These are phyloP conservation scores for Epirrita christyi DNA, from an alignment of 2,888 invertebrate genomes.

Conservation along the genomic window DNA sequence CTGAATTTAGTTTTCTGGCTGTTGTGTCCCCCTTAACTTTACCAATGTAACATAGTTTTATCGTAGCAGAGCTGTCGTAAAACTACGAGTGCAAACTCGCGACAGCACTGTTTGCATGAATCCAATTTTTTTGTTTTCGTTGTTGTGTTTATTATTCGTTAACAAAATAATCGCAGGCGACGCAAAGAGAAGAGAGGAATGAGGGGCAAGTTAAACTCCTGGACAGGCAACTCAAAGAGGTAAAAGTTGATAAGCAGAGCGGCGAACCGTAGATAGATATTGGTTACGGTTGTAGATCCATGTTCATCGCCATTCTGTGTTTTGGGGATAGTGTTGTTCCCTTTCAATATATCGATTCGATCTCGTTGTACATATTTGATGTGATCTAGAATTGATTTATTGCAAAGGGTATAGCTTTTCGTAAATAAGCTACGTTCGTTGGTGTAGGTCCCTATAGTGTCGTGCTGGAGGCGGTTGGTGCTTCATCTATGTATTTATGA, in stretches of 20 bases:
- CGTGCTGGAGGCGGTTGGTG: conserved; percentile 79
- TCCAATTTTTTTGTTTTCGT: conserved; percentile 59
- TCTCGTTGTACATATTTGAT: conserved; percentile 36
- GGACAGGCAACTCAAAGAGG: conserved; percentile 96
- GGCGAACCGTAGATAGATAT: conserved; percentile 64
- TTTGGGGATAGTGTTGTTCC: conserved; percentile 54
- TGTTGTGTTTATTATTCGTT: conserved; percentile 67
- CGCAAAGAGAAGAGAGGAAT: conserved; percentile 97
- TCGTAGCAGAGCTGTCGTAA: conserved; percentile 49
- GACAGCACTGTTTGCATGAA: conserved; percentile 64
- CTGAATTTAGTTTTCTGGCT: conserved; percentile 52
- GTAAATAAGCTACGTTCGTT: conserved; percentile 60
- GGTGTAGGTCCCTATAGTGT: conserved; percentile 71
- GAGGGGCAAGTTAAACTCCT: conserved; percentile 95
- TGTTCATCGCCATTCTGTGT: conserved; percentile 71
- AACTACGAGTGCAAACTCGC: conserved; percentile 32
- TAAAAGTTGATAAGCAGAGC: conserved; percentile 80
- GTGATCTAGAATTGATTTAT: conserved; percentile 39
- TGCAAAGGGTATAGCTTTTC: conserved; percentile 44
- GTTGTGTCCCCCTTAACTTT: conserved; percentile 40
- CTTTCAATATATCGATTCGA: conserved; percentile 44
- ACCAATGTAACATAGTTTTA: conserved; percentile 47
- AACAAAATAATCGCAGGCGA: conserved; percentile 90
- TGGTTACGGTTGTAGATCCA: conserved; percentile 78
- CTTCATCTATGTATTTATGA: conserved; percentile 79